Percentiles rank a stretch among this genome's conserved stretches.
phyloP scores from a whole-genome alignment of 1,140 invertebrate genomes.

The Scaptomyza montana region DNA sequence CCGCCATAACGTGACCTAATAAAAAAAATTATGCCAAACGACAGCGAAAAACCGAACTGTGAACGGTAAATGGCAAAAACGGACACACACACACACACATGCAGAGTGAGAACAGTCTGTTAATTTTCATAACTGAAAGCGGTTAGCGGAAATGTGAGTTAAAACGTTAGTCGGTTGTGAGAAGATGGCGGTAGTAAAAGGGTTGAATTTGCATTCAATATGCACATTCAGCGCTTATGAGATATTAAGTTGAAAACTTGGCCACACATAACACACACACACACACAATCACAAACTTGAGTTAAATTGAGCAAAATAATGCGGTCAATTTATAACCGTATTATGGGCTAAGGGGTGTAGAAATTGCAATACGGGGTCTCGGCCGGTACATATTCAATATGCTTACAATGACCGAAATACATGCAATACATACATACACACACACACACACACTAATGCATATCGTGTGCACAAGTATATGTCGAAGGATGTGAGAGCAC shows the following conservation, averaged over 20 bases:
- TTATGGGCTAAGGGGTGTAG: neutral
- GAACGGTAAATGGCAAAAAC: constrained; percentile 31
- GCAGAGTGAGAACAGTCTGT: constrained; percentile 47
- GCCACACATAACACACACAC: too few species aligned
- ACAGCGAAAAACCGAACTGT: constrained; percentile 62
- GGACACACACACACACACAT: constrained; percentile 6
- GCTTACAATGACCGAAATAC: constrained; percentile 23
- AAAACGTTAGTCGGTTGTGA: neutral
- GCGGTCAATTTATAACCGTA: constrained; percentile 76
- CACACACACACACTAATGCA: neutral
- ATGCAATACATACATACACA: neutral
- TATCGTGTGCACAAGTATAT: constrained; percentile 36
- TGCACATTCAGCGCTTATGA: constrained; percentile 72
- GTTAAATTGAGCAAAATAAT: constrained; percentile 83
- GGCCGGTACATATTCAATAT: constrained; percentile 38
- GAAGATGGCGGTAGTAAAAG: constrained; percentile 11
- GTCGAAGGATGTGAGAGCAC: constrained; percentile 29
- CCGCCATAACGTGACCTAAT: constrained; percentile 69
- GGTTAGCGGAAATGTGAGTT: constrained; percentile 39
- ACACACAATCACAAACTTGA: constrained; percentile 34
- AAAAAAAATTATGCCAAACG: constrained; percentile 80
- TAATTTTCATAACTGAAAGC: constrained; percentile 48
- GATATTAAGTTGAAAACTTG: constrained; percentile 80
- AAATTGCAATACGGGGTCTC: constrained; percentile 17
- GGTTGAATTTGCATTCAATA: constrained; percentile 41